These are phyloP conservation scores for Puntigrus tetrazona DNA, from an alignment of 2,113 vertebrate species.

Conservation along the genomic window DNA sequence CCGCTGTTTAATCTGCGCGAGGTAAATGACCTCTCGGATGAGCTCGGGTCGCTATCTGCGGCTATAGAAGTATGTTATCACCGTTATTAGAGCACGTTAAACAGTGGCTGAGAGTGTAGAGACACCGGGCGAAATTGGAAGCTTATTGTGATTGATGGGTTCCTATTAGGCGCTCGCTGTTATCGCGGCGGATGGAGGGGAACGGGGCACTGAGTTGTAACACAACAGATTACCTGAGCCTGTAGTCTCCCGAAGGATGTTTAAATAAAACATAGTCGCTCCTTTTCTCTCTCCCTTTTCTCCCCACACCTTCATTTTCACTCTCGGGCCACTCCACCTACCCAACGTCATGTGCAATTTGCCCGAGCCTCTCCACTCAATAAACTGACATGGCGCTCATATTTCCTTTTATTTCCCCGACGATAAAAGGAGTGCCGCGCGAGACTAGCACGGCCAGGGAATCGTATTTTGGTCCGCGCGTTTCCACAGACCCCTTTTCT, in stretches of 20 bases:
- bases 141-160: constrained; percentile 93
- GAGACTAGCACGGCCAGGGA: constrained; percentile 43
- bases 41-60: constrained; percentile 74
- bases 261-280: constrained; percentile 89
- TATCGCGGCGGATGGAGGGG: constrained; percentile 88
- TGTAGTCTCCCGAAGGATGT: constrained; percentile 85
- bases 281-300: constrained; percentile 38
- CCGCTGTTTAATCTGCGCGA: constrained; percentile 73
- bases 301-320: constrained; percentile 78
- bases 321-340: constrained; percentile 78
- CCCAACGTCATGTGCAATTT: constrained; percentile 88
- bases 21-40: constrained; percentile 81
- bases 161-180: constrained; percentile 86
- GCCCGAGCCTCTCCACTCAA: constrained; percentile 82
- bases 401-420: constrained; percentile 68
- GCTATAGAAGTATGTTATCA: constrained; percentile 88
- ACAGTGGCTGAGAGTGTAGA: constrained; percentile 80
- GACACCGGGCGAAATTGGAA: constrained; percentile 86
- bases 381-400: constrained; percentile 88
- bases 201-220: constrained; percentile 91
- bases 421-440: constrained; percentile 60
- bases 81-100: constrained; percentile 85
- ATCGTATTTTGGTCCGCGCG: constrained; percentile 40
- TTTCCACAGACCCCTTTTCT: neutral
- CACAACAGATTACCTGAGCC: constrained; percentile 93